Evolutionary conservation across 2,797 vertebrate species (phyloP), one percentile per base, ranked within the genome.

Genomic region (Enteromius anoplus): DNA sequence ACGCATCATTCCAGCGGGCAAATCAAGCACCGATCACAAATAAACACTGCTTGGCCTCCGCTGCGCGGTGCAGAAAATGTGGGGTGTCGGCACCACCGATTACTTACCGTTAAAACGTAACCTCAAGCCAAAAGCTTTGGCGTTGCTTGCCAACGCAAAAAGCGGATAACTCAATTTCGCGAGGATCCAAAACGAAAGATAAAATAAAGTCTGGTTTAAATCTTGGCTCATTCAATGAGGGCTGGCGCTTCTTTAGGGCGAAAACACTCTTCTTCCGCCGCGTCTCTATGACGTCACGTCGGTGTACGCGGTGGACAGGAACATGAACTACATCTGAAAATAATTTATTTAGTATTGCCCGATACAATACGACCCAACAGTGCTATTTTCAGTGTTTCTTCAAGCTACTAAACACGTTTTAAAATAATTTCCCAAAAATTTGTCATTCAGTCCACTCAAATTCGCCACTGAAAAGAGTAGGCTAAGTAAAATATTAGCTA

Each of bases 171-270:
- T 19, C 7, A 81, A 8, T 10, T 71, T 71, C 14, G 8, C 26
- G 5, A 51, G 14, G 19, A 45, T n/a, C 9, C 5, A 5, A 21
- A 49, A 32, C 45, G 4, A 71, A 26, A 70, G 10, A n/a, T 19
- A 32, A 86, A 81, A 62, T 65, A 40, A 37, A 53, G 55, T 37
- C n/a, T 72, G 15, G 3, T 80, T 75, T 79, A 60, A 85, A 80
- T 82, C 65, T 69, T 75, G 80, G 65, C 76, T 85, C 86, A 88
- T 88, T 89, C 85, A 89, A 86, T 88, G 70, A 85, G 75, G 73
- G n/a, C 78, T 78, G 82, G 84, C 87, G 88, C 84, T 75, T 86
- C 53, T 87, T 85, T 83, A 86, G 49, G 53, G 71, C 86, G 83
- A 84, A 85, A 85, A 53, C 60, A 69, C 64, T 12, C 73, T 23